Base-by-base conservation (phyloP, 2,888 invertebrate species). In the Troilus luridus region DNA sequence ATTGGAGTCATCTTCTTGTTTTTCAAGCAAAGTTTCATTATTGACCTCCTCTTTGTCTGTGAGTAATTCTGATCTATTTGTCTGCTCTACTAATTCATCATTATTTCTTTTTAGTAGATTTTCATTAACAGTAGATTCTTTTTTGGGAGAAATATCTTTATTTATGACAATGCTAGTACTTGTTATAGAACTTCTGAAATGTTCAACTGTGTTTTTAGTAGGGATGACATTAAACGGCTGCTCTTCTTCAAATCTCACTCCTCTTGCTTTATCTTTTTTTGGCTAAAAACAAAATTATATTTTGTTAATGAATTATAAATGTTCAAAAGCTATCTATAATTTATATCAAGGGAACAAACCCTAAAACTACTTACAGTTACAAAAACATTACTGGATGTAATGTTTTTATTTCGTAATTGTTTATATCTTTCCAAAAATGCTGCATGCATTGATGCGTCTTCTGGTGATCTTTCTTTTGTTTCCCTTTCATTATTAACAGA, bases 341-440 rank as follows among this genome's bases (percentile, higher is more conserved):
- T 77, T 27, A 17, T 77, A 67, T 77, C 0, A 41, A n/a, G 10
- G 5, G 14, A 85, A 85, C 11, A 21, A 85, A 85, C 11, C n/a
- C n/a, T 56, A 21, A 56, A 41, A 56, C 56, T 85, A 56, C 85
- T 85, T 58, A 85, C 85, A 58, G 21, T 85, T n/a, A n/a, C 1
- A 6, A 58, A 10, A 56, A 11, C 56, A 56, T 54, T 85, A 56
- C 14, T 85, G 21, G 54, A 56, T 85, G 56, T 21, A 58, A 56
- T n/a, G 10, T 54, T 85, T 56, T 85, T 85, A 58, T 85, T 85
- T 58, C 85, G 54, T 41, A 85, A 85, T 56, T n/a, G 17, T 56
- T 58, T 85, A n/a, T 85, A 85, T 85, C 85, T 85, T 56, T 85
- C 56, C 56, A 85, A 85, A 19, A 85, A 56, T 56, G 54, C 85